Conservation (phyloP, 2,888 invertebrate genomes). For the Chromoteleia sp. region DNA sequence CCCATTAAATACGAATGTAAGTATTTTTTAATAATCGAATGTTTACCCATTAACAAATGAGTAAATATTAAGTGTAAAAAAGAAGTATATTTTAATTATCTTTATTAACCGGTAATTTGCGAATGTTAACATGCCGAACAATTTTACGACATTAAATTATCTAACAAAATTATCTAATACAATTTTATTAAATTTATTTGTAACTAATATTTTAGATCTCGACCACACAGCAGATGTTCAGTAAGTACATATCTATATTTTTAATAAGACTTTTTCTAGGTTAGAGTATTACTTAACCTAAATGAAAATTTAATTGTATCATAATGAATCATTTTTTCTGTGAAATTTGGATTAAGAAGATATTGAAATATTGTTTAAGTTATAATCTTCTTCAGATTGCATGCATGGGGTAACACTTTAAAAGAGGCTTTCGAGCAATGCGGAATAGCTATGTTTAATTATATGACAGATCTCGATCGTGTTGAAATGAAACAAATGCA, state of each 20-base stretch:
- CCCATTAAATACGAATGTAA: slow-evolving; percentile 93
- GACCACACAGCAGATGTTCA: slow-evolving; percentile 99
- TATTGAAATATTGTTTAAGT: not conserved
- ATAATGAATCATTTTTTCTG: no score
- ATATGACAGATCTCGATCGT: slow-evolving; percentile 96
- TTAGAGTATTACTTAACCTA: slow-evolving; percentile 51
- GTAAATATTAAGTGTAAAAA: not conserved
- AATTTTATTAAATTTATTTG: not conserved
- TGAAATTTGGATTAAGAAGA: no score
- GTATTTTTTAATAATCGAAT: slow-evolving; percentile 79
- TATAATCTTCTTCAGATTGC: slow-evolving; percentile 87
- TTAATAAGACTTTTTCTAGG: slow-evolving; percentile 22
- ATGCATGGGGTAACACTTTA: slow-evolving; percentile 95
- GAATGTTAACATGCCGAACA: not conserved
- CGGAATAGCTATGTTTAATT: slow-evolving; percentile 98
- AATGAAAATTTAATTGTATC: not conserved
- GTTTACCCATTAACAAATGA: no score
- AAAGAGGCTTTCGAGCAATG: slow-evolving; percentile 97
- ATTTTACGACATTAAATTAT: no score
- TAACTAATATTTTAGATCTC: slow-evolving; percentile 88
- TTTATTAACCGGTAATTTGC: slow-evolving; percentile 15
- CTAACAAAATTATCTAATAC: no score
- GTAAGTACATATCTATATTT: slow-evolving; percentile 87
- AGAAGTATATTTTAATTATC: not conserved
- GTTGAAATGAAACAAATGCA: slow-evolving; percentile 92